Evolutionary conservation across 2,797 vertebrate genomes (phyloP), one percentile per base, ranked within the genome.

Genomic region (Alca torda): DNA sequence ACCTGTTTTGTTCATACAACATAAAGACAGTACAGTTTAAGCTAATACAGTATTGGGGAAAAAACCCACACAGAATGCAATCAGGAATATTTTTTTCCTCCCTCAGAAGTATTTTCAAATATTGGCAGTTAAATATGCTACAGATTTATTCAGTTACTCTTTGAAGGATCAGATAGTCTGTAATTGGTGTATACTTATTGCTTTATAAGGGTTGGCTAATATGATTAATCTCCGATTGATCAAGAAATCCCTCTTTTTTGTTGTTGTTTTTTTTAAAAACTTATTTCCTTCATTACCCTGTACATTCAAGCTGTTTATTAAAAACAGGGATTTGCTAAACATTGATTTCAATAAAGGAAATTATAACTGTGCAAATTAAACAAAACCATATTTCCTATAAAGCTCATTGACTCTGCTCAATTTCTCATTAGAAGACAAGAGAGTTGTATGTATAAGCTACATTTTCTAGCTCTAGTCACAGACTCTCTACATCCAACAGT

Each of bases 281-380:
- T 95, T 94, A 79, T 24, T 83, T 96, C 67, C 95, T 95, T 69
- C 48, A 41, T 93, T 96, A 95, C 46, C 57, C 41, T 94, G 53
- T 39, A 69, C 20, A 95, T 95, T 96, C 85, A 81, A 96, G 93
- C 13, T 54, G 33, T 88, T 91, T 92, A 94, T 69, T 94, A 64
- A 85, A 96, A 96, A 86, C 74, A 90, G 4, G 13, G 63, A 93
- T 81, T 87, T 95, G 78, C 82, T 93, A 87, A 95, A 76, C 46
- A 73, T 90, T 78, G 75, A 83, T 73, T 92, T 76, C 79, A 93
- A 94, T 60, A 80, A 76, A 93, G 56, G 67, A 95, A 96, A 97
- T 96, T 50, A 30, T 68, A 94, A 95, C 35, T 67, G 39, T 95
- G 94, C 60, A 97, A 96, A 97, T 96, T 91, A 93, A 96, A 88